Evolutionary conservation across 2,888 invertebrate species (phyloP), one percentile per base, ranked within the genome.

Genomic region (Sphaeridia pumilis): DNA sequence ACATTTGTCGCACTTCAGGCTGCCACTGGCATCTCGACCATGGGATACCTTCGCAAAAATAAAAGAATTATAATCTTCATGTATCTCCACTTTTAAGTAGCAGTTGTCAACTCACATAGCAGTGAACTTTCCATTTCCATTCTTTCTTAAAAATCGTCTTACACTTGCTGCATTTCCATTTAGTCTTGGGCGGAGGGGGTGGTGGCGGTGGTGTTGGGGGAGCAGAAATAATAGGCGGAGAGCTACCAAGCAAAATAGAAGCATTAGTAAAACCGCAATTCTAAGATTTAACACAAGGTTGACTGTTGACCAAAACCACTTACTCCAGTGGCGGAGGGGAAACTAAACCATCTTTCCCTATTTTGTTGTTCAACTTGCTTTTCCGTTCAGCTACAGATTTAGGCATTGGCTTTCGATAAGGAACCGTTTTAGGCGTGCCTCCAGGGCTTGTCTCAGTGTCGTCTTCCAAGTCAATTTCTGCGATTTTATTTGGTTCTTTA

Each of bases 391-490:
- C n/a, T n/a, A n/a, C n/a, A n/a, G n/a, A n/a, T n/a, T n/a, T n/a
- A n/a, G n/a, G n/a, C n/a, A n/a, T n/a, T n/a, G n/a, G n/a, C n/a
- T n/a, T n/a, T n/a, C n/a, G n/a, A n/a, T n/a, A n/a, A n/a, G n/a
- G n/a, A n/a, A n/a, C n/a, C n/a, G n/a, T n/a, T n/a, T n/a, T n/a
- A n/a, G n/a, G n/a, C n/a, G n/a, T n/a, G n/a, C n/a, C n/a, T n/a
- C 24, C 21, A 4, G 21, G 22, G 21, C 17, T 26, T 35, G 12
- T 31, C 24, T 44, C 44, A 4, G n/a, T 46, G n/a, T 22, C 46
- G 21, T 41, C 52, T 34, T 52, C 52, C n/a, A 47, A 52, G 24
- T 52, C 52, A 25, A 52, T 47, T 25, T 47, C 31, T 17, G 46
- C 52, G 3, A 52, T 47, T 17, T 22, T 21, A 3, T n/a, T 5